A percentile compares a stretch with the other conserved stretches of the same genome.
phyloP scores from a whole-genome alignment of 2,113 vertebrate species.

The Eurypyga helias region DNA sequence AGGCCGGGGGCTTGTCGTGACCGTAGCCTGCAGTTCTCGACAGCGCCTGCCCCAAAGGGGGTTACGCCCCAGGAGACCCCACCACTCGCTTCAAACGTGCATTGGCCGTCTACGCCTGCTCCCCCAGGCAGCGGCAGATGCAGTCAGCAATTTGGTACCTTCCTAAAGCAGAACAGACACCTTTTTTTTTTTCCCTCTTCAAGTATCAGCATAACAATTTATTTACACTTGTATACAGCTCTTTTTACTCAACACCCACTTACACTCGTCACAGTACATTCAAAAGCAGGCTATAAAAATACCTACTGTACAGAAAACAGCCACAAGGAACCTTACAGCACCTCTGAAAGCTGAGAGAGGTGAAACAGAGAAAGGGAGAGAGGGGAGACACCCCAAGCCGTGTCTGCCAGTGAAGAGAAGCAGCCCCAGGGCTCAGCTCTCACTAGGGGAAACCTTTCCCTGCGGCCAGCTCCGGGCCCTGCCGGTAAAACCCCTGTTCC shows the following conservation, averaged over 20 bases:
- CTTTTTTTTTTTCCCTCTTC: slow-evolving; percentile 11
- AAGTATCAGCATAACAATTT: slow-evolving; percentile 60
- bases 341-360: slow-evolving; percentile 14
- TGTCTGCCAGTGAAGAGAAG: not conserved
- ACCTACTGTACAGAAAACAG: slow-evolving; percentile 60
- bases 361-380: not conserved
- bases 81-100: not conserved
- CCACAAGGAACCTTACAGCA: slow-evolving; percentile 49
- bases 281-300: slow-evolving; percentile 63
- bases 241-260: slow-evolving; percentile 14
- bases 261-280: slow-evolving; percentile 47
- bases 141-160: not conserved
- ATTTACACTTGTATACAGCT: slow-evolving; percentile 57
- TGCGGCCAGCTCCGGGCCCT: not conserved
- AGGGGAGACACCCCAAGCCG: not conserved
- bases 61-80: fast-evolving
- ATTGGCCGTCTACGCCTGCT: not conserved
- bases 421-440: not conserved
- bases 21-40: not conserved
- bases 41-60: not conserved
- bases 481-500: not conserved
- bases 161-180: not conserved
- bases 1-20: not conserved
- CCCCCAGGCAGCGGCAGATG: not conserved
- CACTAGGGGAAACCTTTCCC: not conserved